These are phyloP conservation scores for Clamator glandarius DNA, from an alignment of 2,797 vertebrate genomes.

Conservation along the genomic window DNA sequence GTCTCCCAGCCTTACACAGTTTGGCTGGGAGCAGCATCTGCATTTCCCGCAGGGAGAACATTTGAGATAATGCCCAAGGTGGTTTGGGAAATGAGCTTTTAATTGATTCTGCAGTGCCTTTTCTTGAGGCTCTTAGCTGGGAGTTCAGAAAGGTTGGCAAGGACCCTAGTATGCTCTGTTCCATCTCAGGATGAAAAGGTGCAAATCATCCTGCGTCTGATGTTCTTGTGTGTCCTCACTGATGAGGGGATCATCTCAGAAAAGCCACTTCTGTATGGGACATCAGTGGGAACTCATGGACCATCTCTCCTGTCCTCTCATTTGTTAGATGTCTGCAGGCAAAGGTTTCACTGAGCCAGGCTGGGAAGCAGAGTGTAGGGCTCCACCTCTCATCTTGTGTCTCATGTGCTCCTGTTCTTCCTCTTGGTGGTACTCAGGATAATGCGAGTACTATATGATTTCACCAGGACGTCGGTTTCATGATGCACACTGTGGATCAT, in stretches of 20 bases:
- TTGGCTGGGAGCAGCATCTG: not conserved
- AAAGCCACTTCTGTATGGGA: not conserved
- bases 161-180: too few relatives aligned
- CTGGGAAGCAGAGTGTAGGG: not conserved
- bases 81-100: not conserved
- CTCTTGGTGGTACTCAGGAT: not conserved
- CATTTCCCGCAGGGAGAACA: rapidly evolving
- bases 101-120: not conserved
- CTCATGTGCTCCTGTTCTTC: rapidly evolving
- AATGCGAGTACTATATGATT: not conserved
- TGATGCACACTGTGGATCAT: not conserved
- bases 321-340: not conserved
- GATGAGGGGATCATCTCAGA: not conserved
- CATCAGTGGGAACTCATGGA: rapidly evolving
- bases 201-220: not conserved
- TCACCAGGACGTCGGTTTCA: rapidly evolving
- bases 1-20: not conserved
- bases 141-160: not conserved
- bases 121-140: not conserved
- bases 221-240: not conserved
- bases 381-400: not conserved
- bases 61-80: not conserved
- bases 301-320: not conserved
- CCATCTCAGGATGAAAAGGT: not conserved
- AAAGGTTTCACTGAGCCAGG: rapidly evolving